Conservation (phyloP, 2,797 vertebrate genomes). For the Eleutherodactylus coqui region DNA sequence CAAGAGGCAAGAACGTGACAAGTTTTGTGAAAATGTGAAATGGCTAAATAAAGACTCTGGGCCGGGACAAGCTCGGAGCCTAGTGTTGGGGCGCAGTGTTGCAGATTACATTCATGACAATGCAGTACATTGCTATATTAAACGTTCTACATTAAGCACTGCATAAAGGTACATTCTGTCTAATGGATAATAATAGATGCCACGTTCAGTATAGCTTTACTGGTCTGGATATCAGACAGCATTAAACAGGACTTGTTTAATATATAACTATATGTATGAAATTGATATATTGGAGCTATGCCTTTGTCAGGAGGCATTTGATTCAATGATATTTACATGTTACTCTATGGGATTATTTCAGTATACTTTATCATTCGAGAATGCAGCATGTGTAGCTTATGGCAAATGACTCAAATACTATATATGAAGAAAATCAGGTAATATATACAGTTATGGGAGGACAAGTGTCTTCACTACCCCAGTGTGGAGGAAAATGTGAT, state of each 20-base stretch:
- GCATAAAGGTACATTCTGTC: background rate
- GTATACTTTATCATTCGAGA: background rate
- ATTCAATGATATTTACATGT: background rate
- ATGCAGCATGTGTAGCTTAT: background rate
- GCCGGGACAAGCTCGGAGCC: background rate
- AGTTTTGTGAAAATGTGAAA: background rate
- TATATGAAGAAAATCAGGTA: background rate
- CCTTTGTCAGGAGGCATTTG: background rate
- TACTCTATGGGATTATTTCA: background rate
- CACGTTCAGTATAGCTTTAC: background rate
- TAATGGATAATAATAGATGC: background rate
- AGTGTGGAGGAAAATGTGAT: background rate
- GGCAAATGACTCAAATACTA: background rate
- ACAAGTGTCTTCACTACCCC: background rate
- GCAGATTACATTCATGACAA: background rate
- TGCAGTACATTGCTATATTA: background rate
- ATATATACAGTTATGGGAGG: background rate
- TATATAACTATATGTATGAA: background rate
- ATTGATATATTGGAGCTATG: background rate
- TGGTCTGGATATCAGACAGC: background rate
- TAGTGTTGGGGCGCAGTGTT: background rate
- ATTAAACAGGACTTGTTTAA: slow-evolving; percentile 2
- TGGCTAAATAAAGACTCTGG: background rate
- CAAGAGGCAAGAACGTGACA: background rate
- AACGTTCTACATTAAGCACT: background rate